phyloP scores from a whole-genome alignment of 2,113 vertebrate species.

The Spea multiplicata region DNA sequence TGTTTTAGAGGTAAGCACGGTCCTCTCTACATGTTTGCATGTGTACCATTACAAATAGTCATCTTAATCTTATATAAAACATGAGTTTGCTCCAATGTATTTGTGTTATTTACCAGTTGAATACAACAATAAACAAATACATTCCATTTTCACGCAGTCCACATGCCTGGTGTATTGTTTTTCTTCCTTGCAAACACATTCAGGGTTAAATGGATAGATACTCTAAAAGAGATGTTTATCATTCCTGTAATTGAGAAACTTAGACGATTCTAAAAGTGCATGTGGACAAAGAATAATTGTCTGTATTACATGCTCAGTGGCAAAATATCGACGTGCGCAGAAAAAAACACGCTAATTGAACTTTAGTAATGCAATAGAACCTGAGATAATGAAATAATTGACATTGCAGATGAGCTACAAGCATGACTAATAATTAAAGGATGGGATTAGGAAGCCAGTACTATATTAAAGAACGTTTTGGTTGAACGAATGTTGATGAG shows the following conservation, averaged over 20 bases:
- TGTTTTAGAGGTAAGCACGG: too few relatives aligned
- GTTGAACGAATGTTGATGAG: too few relatives aligned
- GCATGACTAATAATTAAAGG: slow-evolving; percentile 1
- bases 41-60: too few relatives aligned
- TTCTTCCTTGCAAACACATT: neutral
- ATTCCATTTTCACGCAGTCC: too few relatives aligned
- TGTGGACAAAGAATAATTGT: slow-evolving; percentile 1
- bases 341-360: slow-evolving; percentile 21
- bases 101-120: too few relatives aligned
- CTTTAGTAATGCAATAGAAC: slow-evolving; percentile 22
- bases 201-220: neutral
- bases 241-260: slow-evolving; percentile 4
- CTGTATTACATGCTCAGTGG: slow-evolving; percentile 19
- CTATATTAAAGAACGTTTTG: neutral
- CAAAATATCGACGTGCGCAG: slow-evolving; percentile 11
- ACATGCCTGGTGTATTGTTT: too few relatives aligned
- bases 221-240: neutral
- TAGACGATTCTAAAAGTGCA: slow-evolving; percentile 2
- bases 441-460: neutral
- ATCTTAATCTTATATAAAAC: too few relatives aligned
- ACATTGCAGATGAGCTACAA: slow-evolving; percentile 23
- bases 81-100: too few relatives aligned
- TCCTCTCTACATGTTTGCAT: too few relatives aligned
- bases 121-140: too few relatives aligned
- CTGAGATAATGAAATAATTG: slow-evolving; percentile 26